phyloP scores from a whole-genome alignment of 2,888 invertebrate genomes.

The Gymnocheta viridis region DNA sequence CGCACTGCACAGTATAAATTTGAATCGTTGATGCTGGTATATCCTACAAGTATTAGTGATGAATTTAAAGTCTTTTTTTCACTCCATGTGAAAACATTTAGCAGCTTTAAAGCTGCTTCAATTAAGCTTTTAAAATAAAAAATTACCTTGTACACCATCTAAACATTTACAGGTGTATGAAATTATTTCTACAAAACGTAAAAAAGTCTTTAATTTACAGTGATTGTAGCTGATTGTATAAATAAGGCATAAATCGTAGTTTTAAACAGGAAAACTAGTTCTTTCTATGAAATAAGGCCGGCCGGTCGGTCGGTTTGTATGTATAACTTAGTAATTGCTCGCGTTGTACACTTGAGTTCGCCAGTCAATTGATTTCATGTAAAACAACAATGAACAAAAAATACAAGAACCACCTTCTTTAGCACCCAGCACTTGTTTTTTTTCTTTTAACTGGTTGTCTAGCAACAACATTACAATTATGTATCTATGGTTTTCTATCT shows the following conservation, averaged over 20 bases:
- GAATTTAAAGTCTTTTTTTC: too few relatives aligned
- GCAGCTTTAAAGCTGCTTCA: background rate
- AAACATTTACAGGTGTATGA: conserved; percentile 20
- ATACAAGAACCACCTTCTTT: conserved; percentile 37
- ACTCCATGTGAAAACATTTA: background rate
- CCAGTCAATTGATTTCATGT: conserved; percentile 30
- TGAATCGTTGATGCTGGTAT: too few relatives aligned
- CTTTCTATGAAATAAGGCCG: background rate
- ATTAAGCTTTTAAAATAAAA: background rate
- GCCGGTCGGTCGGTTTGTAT: background rate
- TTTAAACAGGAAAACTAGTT: conserved; percentile 17
- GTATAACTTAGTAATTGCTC: too few relatives aligned
- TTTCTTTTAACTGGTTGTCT: background rate
- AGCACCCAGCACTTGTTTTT: conserved; percentile 34
- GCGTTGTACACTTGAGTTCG: background rate
- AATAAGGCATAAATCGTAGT: conserved; percentile 15
- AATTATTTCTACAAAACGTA: background rate
- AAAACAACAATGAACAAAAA: conserved; percentile 41
- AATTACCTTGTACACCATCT: background rate
- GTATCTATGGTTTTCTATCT: background rate
- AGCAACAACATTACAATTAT: background rate
- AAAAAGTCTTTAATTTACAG: background rate
- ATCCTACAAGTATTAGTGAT: too few relatives aligned
- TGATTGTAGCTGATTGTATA: background rate
- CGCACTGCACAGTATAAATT: too few relatives aligned